Evolutionary conservation across 1,140 invertebrate genomes (phyloP), one percentile per base, ranked within the genome.

Genomic region (Drosophila kikkawai): DNA sequence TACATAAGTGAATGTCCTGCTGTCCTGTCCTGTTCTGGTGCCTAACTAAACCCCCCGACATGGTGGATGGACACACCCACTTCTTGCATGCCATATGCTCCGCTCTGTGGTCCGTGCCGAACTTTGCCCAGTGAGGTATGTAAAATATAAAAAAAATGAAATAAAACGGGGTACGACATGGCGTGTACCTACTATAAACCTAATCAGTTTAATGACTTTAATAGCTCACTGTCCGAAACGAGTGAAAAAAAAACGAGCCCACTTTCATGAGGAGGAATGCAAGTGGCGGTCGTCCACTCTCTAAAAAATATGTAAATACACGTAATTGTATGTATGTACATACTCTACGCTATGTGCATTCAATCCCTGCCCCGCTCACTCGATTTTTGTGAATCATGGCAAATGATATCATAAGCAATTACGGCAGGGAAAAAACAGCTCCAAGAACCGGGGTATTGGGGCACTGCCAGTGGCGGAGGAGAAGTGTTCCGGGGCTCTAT

Each of bases 341-440:
- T 55, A 34, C n/a, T 34, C 42, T 42, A 51, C 29, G 32, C n/a
- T 19, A 17, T 42, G 44, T 73, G 37, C 41, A 48, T 50, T 50
- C 64, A 68, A 73, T 50, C 39, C 47, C 26, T 53, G 36, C 15
- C 45, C 41, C 50, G 26, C n/a, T 51, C 29, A 42, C 19, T 34
- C 42, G 15, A 37, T 34, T 64, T 55, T 29, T 41, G 55, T 84
- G 82, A 84, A 78, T 84, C 82, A 84, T 84, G n/a, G 55, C 61
- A 63, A 80, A 80, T 84, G 82, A 84, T 84, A 84, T 84, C 81
- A 84, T 84, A 66, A 78, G 65, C 77, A 84, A 84, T 84, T 84
- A 84, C 81, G 81, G 50, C 67, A 75, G 53, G 39, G 29, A 17
- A 42, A 42, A 41, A 66, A 32, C 29, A 41, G 32, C 41, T 15